These are phyloP conservation scores for Drosophila nikananu DNA, from an alignment of 1,140 invertebrate species.

Conservation along the genomic window DNA sequence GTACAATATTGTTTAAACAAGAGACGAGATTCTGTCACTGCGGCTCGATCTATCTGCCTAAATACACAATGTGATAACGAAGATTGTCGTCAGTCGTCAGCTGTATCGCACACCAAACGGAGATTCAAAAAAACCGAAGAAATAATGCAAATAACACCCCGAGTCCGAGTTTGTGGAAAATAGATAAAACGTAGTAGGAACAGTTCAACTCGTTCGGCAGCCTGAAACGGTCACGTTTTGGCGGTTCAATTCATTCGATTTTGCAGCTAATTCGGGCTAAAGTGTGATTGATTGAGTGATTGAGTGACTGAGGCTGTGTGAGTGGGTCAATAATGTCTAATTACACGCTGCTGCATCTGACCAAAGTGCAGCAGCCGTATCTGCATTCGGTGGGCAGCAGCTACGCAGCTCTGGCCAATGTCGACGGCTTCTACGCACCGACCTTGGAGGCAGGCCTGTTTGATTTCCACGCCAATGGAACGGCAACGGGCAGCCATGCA, in stretches of 20 bases:
- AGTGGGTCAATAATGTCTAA: constrained; percentile 61
- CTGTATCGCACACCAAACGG: constrained; percentile 32
- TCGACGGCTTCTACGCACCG: constrained; percentile 46
- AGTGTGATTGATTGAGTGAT: constrained; percentile 10
- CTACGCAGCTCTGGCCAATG: constrained; percentile 57
- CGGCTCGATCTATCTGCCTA: constrained; percentile 72
- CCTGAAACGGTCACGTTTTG: constrained; percentile 48
- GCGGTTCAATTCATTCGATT: constrained; percentile 13
- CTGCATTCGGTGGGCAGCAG: constrained; percentile 54
- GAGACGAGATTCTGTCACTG: constrained; percentile 40
- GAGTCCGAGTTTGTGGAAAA: constrained; percentile 5
- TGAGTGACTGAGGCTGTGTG: constrained; percentile 32
- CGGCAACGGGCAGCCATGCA: constrained; percentile 12
- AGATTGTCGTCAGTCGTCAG: constrained; percentile 56
- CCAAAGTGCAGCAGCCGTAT: constrained; percentile 68
- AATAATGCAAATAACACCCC: constrained; percentile 26
- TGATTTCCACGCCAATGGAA: constrained; percentile 23
- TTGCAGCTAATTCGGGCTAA: constrained; percentile 10
- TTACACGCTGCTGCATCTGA: constrained; percentile 53
- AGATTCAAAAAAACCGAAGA: constrained; percentile 14
- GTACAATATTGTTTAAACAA: constrained; percentile 53
- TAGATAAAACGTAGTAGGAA: constrained; percentile 18
- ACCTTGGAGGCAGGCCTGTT: constrained; percentile 25
- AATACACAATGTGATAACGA: constrained; percentile 74
- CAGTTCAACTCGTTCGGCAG: constrained; percentile 18